A percentile compares a stretch with the other conserved stretches of the same genome.
Conservation (phyloP, 2,888 invertebrate species). For the Drosophila gaucha region DNA sequence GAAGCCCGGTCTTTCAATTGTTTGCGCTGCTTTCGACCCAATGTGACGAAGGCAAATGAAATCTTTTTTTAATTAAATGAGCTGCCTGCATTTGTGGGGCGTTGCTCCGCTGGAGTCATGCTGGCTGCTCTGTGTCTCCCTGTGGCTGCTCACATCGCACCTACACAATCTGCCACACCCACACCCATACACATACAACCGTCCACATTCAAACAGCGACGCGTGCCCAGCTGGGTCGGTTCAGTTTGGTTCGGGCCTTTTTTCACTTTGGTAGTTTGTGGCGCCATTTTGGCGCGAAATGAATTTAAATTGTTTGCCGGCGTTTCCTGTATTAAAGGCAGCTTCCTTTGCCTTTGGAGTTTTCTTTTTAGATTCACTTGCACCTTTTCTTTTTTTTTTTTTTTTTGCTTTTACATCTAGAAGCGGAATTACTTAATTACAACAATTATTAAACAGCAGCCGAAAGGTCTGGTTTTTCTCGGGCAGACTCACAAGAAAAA, state of each 20-base stretch:
- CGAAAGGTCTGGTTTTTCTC: constrained; percentile 59
- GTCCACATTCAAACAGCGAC: constrained; percentile 14
- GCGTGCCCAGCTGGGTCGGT: constrained; percentile 31
- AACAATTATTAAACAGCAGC: constrained; percentile 79
- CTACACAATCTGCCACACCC: constrained; percentile 50
- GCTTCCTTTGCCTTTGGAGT: constrained; percentile 51
- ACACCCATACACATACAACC: constrained; percentile 10
- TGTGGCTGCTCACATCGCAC: constrained; percentile 64
- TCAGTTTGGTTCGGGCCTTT: constrained; percentile 18
- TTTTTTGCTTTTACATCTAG: constrained; percentile 21
- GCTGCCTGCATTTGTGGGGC: constrained; percentile 55
- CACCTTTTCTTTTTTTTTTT: constrained; percentile 41
- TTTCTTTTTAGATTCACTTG: constrained; percentile 35
- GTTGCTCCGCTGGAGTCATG: constrained; percentile 57
- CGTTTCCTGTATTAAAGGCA: constrained; percentile 72
- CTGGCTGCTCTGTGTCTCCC: constrained; percentile 39
- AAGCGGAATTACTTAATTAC: constrained; percentile 82
- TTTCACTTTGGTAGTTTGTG: constrained; percentile 72
- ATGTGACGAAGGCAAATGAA: constrained; percentile 43
- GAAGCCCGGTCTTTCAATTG: no score
- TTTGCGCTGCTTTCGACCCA: constrained; percentile 5
- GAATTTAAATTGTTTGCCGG: constrained; percentile 78
- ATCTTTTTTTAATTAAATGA: constrained; percentile 80
- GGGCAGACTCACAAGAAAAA: constrained; percentile 9
- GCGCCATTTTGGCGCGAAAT: constrained; percentile 77